Evolutionary conservation across 1,140 invertebrate species (phyloP).

Genomic region (Wiebesia pumilae): DNA sequence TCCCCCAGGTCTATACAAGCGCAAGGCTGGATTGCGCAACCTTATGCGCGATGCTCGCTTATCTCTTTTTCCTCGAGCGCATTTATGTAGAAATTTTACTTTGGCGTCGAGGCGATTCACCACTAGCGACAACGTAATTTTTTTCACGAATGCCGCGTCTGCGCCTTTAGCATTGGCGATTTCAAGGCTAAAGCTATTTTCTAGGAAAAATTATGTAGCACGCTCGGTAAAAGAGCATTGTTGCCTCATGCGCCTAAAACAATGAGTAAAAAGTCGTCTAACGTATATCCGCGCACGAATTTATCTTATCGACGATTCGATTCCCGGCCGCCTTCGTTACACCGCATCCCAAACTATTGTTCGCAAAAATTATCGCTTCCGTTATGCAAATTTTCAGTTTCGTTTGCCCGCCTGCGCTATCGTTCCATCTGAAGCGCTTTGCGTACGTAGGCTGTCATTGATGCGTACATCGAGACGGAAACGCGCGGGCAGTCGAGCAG

Average conservation of each 20-base stretch:
- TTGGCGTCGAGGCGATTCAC: neutral
- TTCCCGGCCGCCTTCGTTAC: neutral
- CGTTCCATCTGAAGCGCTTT: neutral
- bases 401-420: neutral
- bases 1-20: neutral
- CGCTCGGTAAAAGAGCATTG: constrained; percentile 9
- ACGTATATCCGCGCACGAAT: neutral
- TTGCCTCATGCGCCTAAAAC: neutral
- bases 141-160: neutral
- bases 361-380: constrained; percentile 15
- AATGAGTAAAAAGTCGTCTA: neutral
- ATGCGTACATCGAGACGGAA: too few relatives aligned
- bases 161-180: constrained; percentile 8
- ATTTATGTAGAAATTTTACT: neutral
- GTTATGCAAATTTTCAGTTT: neutral
- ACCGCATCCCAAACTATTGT: neutral
- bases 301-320: neutral
- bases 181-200: constrained; percentile 20
- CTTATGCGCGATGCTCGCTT: neutral
- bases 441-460: too few relatives aligned
- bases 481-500: too few relatives aligned
- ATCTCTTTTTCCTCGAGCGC: neutral
- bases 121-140: neutral
- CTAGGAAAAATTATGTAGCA: constrained; percentile 12
- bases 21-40: constrained; percentile 23